Percentiles rank a stretch among this genome's conserved stretches.
Evolutionary conservation across 2,888 invertebrate species (phyloP).

Genomic region (Synanthedon andrenaeformis): DNA sequence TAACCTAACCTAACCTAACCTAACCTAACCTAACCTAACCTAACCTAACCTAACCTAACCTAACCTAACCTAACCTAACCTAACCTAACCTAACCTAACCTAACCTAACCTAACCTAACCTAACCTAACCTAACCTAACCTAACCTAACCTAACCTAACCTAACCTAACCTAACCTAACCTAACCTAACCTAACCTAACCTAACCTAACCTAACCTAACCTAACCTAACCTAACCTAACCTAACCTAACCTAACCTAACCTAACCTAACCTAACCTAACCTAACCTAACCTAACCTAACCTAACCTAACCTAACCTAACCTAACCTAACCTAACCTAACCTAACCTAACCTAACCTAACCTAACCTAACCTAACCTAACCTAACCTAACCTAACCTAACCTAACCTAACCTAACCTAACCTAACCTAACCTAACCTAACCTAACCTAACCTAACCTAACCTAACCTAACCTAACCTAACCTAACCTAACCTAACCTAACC

Average conservation of each 20-base stretch:
- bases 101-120: constrained; percentile 11
- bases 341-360: constrained; percentile 9
- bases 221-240: constrained; percentile 4
- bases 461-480: too few relatives aligned
- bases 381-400: constrained; percentile 6
- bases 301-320: constrained; percentile 11
- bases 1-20: constrained; percentile 11
- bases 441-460: neutral
- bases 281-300: constrained; percentile 11
- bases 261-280: constrained; percentile 6
- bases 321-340: constrained; percentile 8
- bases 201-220: constrained; percentile 9
- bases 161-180: constrained; percentile 1
- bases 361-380: constrained; percentile 5
- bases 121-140: constrained; percentile 8
- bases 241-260: constrained; percentile 7
- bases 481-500: too few relatives aligned
- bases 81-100: constrained; percentile 13
- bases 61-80: constrained; percentile 12
- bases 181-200: constrained; percentile 5
- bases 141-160: constrained; percentile 5
- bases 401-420: constrained; percentile 11
- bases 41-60: constrained; percentile 10
- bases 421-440: constrained; percentile 10
- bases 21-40: neutral